These are phyloP conservation scores for Bombyx mori DNA, from an alignment of 1,140 invertebrate genomes.

Conservation along the genomic window DNA sequence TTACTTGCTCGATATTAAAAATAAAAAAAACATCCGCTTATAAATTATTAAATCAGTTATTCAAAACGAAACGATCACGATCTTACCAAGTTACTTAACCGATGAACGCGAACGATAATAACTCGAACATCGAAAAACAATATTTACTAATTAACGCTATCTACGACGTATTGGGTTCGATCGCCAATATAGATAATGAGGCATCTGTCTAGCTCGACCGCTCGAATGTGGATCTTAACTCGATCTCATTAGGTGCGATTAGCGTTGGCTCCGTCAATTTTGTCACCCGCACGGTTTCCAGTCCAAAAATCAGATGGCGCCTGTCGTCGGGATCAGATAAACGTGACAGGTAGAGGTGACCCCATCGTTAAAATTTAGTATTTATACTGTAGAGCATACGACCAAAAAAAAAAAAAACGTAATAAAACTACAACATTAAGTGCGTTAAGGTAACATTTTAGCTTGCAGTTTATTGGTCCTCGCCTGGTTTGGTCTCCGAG, in stretches of 20 bases:
- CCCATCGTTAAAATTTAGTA: conserved; percentile 7
- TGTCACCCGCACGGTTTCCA: conserved; percentile 4
- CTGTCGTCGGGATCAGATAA: conserved; percentile 3
- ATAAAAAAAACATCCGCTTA: too few species aligned
- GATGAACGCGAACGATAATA: conserved; percentile 8
- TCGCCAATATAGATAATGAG: conserved; percentile 5
- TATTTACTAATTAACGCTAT: conserved; percentile 10
- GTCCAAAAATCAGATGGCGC: conserved; percentile 10
- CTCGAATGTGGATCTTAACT: neutral
- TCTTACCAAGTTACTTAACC: conserved; percentile 1
- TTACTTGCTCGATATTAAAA: too few species aligned
- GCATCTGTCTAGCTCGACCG: neutral
- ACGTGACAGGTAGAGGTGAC: conserved; percentile 6
- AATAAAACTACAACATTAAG: conserved; percentile 8
- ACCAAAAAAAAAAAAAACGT: conserved; percentile 1
- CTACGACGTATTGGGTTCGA: conserved; percentile 8
- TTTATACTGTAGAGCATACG: conserved; percentile 4
- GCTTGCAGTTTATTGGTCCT: conserved; percentile 5
- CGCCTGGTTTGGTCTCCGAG: conserved; percentile 1
- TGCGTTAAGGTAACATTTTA: conserved; percentile 3
- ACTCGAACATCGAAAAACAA: conserved; percentile 7
- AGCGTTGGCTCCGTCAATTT: neutral
- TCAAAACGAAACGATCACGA: conserved; percentile 1
- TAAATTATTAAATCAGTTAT: neutral
- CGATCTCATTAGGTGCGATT: neutral